A percentile compares a stretch with the other conserved stretches of the same genome.
phyloP scores from a whole-genome alignment of 1,140 invertebrate species.

The Episyrphus balteatus region DNA sequence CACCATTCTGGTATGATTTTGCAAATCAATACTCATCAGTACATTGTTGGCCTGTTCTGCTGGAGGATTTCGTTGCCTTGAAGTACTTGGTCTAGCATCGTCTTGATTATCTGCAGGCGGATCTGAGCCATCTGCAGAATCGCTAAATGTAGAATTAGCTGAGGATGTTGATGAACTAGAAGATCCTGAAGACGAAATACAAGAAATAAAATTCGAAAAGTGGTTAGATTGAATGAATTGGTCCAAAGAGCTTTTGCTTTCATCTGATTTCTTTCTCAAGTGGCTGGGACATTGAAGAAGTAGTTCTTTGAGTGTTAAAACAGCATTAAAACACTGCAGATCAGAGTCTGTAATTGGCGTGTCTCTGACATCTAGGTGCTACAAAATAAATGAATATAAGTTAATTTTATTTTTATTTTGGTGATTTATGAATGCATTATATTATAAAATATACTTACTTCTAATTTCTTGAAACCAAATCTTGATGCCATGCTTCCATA shows the following conservation, averaged over 20 bases:
- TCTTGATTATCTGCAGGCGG: too few species aligned
- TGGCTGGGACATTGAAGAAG: constrained; percentile 43
- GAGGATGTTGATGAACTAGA: too few species aligned
- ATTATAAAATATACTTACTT: constrained; percentile 36
- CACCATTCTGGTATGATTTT: too few species aligned
- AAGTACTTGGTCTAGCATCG: too few species aligned
- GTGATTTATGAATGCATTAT: neutral
- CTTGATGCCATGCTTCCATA: constrained; percentile 59
- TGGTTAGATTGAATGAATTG: constrained; percentile 13
- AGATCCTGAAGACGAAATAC: too few species aligned
- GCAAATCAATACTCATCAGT: too few species aligned
- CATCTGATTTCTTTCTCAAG: constrained; percentile 6
- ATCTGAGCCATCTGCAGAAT: constrained; percentile 9
- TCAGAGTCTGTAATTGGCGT: constrained; percentile 56
- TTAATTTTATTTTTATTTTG: neutral
- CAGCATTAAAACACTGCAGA: constrained; percentile 52
- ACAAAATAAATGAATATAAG: constrained; percentile 8
- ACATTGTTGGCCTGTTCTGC: too few species aligned
- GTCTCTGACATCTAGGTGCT: constrained; percentile 52
- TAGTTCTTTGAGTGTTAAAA: constrained; percentile 47
- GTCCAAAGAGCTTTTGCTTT: constrained; percentile 12
- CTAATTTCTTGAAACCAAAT: constrained; percentile 56
- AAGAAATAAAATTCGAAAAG: constrained; percentile 1
- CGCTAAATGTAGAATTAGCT: constrained; percentile 17
- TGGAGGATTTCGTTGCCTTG: too few species aligned